Percentiles rank a stretch among this genome's conserved stretches.
phyloP scores from a whole-genome alignment of 1,140 invertebrate genomes.

The Venturia canescens region DNA sequence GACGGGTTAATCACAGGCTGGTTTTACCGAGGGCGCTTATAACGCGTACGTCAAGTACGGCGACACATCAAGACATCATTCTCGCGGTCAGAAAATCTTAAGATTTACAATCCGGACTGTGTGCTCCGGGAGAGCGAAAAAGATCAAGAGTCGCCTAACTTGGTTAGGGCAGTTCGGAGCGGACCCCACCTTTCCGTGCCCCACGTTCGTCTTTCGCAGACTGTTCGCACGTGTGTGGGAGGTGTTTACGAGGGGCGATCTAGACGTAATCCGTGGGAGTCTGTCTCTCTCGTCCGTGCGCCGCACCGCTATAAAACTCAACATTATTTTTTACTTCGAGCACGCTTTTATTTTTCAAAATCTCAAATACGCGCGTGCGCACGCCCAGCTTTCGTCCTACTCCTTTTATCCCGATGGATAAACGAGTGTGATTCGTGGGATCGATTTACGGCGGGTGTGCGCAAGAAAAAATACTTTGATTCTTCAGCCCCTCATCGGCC shows the following conservation, averaged over 20 bases:
- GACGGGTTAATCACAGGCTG: conserved; percentile 56
- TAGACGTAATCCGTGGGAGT: conserved; percentile 50
- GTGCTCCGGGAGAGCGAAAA: background rate
- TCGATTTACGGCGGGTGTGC: background rate
- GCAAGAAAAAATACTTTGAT: background rate
- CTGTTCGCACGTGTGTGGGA: conserved; percentile 40
- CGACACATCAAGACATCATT: conserved; percentile 60
- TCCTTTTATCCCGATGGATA: conserved; percentile 24
- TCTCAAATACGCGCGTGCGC: conserved; percentile 21
- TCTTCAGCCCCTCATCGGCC: background rate
- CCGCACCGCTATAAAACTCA: background rate
- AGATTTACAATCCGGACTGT: conserved; percentile 37
- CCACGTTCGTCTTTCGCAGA: conserved; percentile 20
- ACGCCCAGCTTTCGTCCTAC: conserved; percentile 31
- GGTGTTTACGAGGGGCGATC: conserved; percentile 55
- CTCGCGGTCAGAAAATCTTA: conserved; percentile 46
- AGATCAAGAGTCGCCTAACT: conserved; percentile 30
- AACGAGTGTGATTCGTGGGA: background rate
- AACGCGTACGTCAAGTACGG: conserved; percentile 42
- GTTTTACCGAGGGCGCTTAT: conserved; percentile 31
- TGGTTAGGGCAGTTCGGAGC: conserved; percentile 23
- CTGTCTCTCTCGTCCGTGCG: conserved; percentile 26
- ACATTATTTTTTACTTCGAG: background rate
- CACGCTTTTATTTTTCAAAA: conserved; percentile 15
- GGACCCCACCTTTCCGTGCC: conserved; percentile 1